phyloP scores from a whole-genome alignment of 2,797 vertebrate species.

The Arvicola amphibius region DNA sequence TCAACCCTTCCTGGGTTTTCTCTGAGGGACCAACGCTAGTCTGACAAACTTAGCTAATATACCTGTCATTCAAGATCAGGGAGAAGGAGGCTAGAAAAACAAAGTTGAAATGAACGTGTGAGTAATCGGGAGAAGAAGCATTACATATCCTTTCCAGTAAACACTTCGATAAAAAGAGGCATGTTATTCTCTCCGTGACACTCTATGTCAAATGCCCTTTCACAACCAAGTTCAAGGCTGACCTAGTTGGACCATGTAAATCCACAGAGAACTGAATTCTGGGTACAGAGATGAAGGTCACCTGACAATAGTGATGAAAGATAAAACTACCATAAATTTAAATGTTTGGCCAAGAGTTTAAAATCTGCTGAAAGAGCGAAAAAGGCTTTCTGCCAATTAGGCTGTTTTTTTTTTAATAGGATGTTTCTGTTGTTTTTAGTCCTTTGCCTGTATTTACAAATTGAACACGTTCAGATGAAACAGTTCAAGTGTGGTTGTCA shows the following conservation, averaged over 20 bases:
- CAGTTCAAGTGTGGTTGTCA: slow-evolving; percentile 51
- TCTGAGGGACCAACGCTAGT: slow-evolving; percentile 71
- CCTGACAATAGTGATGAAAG: slow-evolving; percentile 67
- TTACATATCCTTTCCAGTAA: slow-evolving; percentile 75
- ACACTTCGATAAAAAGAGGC: slow-evolving; percentile 51
- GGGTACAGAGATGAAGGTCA: slow-evolving; percentile 53
- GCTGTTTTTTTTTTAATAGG: slow-evolving; percentile 66
- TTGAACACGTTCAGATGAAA: slow-evolving; percentile 63
- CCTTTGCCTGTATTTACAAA: slow-evolving; percentile 74
- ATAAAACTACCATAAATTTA: slow-evolving; percentile 72
- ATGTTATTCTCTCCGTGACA: slow-evolving; percentile 52
- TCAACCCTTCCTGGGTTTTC: slow-evolving; percentile 82
- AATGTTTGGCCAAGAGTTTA: slow-evolving; percentile 53
- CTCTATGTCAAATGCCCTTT: slow-evolving; percentile 57
- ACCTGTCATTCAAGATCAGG: slow-evolving; percentile 81
- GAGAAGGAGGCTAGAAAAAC: slow-evolving; percentile 80
- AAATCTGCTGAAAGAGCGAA: slow-evolving; percentile 69
- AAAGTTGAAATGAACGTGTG: slow-evolving; percentile 79
- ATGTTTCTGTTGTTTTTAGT: slow-evolving; percentile 74
- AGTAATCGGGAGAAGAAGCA: slow-evolving; percentile 85
- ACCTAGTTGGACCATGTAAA: slow-evolving; percentile 66
- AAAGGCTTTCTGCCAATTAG: slow-evolving; percentile 74
- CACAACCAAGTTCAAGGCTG: slow-evolving; percentile 57
- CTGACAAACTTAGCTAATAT: slow-evolving; percentile 85
- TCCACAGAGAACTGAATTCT: slow-evolving; percentile 53